Conservation (phyloP, 2,888 invertebrate species). For the Nomada flava region DNA sequence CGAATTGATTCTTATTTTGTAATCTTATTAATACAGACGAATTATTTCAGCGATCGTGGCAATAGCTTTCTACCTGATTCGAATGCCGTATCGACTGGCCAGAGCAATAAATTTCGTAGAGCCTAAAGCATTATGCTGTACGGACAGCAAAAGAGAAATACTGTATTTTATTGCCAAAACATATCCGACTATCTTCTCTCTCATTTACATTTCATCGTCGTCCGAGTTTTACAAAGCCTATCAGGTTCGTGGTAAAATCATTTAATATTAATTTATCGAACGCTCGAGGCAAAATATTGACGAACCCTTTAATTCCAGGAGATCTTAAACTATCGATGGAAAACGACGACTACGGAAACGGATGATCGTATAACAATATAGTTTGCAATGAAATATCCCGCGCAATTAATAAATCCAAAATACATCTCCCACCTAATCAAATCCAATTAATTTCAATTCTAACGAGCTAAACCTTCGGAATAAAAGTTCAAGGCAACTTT, state of each 20-base stretch:
- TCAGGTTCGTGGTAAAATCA: constrained; percentile 33
- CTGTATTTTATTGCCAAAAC: constrained; percentile 73
- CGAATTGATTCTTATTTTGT: background rate
- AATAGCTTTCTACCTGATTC: constrained; percentile 71
- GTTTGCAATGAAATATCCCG: background rate
- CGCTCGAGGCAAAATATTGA: no score
- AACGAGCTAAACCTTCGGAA: background rate
- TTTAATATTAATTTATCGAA: background rate
- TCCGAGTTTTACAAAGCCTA: constrained; percentile 55
- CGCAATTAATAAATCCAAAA: no score
- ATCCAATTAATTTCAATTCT: background rate
- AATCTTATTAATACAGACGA: background rate
- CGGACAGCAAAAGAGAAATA: constrained; percentile 62
- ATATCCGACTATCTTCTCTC: constrained; percentile 69
- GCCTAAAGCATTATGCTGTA: constrained; percentile 68
- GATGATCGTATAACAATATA: background rate
- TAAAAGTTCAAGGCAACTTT: background rate
- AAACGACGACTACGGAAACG: background rate
- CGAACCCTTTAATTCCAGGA: constrained; percentile 7
- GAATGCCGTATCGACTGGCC: constrained; percentile 75
- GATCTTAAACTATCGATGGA: background rate
- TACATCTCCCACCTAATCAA: no score
- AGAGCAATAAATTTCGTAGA: constrained; percentile 69
- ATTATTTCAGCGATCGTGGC: constrained; percentile 68
- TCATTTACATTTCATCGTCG: constrained; percentile 69